Percentiles rank a stretch among this genome's conserved stretches.
Conservation (phyloP, 2,888 invertebrate species). For the Pristionchus arcanus region DNA sequence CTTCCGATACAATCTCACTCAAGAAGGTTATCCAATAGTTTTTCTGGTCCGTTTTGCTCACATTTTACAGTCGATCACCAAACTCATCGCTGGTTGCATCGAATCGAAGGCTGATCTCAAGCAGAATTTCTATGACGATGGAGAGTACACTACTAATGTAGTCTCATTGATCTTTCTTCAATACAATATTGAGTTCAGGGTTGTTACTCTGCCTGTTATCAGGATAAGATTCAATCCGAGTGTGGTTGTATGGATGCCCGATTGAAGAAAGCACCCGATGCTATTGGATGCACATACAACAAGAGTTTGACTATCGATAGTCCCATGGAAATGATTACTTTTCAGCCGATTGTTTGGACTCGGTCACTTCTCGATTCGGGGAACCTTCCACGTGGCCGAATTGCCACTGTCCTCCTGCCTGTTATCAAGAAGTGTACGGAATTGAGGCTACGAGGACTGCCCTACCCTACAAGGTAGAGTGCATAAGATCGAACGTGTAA, state of each 20-base stretch:
- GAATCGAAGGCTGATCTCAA: background rate
- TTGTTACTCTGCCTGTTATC: conserved; percentile 44
- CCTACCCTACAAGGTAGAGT: background rate
- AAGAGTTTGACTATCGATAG: background rate
- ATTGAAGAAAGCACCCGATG: background rate
- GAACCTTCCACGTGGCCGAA: background rate
- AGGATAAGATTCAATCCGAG: background rate
- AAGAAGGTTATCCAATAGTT: background rate
- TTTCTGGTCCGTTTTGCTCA: background rate
- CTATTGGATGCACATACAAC: background rate
- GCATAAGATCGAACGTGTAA: background rate
- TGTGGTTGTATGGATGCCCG: conserved; percentile 49
- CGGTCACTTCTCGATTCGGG: background rate
- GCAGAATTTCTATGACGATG: conserved; percentile 24
- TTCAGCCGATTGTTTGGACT: background rate
- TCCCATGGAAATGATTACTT: background rate
- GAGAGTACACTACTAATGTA: conserved; percentile 44
- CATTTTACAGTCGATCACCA: background rate
- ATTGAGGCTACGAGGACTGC: background rate
- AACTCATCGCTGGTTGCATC: background rate
- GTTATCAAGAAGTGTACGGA: conserved; percentile 21
- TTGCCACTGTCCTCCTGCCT: conserved; percentile 9
- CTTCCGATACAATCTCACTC: conserved; percentile 4
- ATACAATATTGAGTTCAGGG: conserved; percentile 7
- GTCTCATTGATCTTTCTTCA: too few relatives aligned